Evolutionary conservation across 1,140 invertebrate species (phyloP), one percentile per base, ranked within the genome.

Genomic region (Eciton burchellii): DNA sequence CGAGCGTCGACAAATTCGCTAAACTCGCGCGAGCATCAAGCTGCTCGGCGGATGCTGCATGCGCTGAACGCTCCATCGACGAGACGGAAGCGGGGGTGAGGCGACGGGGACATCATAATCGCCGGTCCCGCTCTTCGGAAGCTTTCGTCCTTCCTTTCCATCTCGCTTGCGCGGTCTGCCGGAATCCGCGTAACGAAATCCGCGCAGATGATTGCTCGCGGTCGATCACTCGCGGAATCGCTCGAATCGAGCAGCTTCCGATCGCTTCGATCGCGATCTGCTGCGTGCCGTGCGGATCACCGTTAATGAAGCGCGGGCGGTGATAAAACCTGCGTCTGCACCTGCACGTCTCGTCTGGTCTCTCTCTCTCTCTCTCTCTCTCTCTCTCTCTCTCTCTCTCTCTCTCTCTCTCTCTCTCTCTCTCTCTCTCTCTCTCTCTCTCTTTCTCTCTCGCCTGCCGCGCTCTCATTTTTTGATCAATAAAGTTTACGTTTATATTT

Each of bases 401-500:
- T 52, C 16, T 68, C 24, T n/a, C 21, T 19, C 29, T 19, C 16
- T 47, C n/a, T 35, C 12, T 4, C 1, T 54, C 12, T 24, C n/a
- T 35, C 59, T 76, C 12, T 16, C n/a, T 21, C n/a, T 29, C 35
- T 41, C 16, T 62, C 35, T 77, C 62, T 24, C 26, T 35, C 45
- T 63, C 12, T 16, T 12, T 21, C 11, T 29, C 19, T 41, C 16
- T 62, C 35, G n/a, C n/a, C n/a, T n/a, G n/a, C n/a, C n/a, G 66
- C 62, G 26, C 21, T 79, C 49, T 2, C 8, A 76, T 76, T 79
- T 79, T 77, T 68, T 70, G 35, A 68, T 79, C 63, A 57, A 79
- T 70, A 79, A 79, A 79, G 74, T 79, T 70, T 79, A 79, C 74
- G 74, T 57, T 79, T 79, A 79, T 79, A 79, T 79, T 79, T 57